A percentile compares a stretch with the other conserved stretches of the same genome.
Conservation (phyloP, 53 echinoderm and acorn worm genomes). For the Actinopyga echinites region DNA sequence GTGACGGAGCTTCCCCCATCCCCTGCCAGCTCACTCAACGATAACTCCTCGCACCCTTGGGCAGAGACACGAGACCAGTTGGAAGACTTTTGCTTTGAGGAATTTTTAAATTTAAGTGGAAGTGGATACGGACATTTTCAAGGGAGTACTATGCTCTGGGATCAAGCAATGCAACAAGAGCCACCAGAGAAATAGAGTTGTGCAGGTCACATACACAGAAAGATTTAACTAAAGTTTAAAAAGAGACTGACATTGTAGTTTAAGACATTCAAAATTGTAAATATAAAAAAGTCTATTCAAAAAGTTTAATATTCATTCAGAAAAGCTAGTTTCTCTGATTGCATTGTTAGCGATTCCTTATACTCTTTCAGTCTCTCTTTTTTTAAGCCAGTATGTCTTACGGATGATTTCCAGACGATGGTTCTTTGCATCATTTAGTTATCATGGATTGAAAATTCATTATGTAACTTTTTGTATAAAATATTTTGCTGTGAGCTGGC, state of each 20-base stretch:
- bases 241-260: neutral
- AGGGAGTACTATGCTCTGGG: constrained; percentile 42
- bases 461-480: neutral
- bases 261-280: too few species aligned
- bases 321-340: too few species aligned
- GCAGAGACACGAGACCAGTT: constrained; percentile 65
- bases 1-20: too few species aligned
- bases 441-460: neutral
- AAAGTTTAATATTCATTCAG: too few species aligned
- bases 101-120: constrained; percentile 69
- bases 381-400: too few species aligned
- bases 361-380: too few species aligned
- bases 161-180: constrained; percentile 27
- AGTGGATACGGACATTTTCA: constrained; percentile 19
- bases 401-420: too few species aligned
- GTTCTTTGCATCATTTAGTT: too few species aligned
- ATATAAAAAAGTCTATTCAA: too few species aligned
- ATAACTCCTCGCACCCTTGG: constrained; percentile 82
- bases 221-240: neutral
- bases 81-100: constrained; percentile 66
- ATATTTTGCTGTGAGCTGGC: constrained; percentile 44
- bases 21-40: constrained; percentile 72
- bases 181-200: neutral
- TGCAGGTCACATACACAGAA: neutral
- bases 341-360: too few species aligned